Evolutionary conservation across 2,888 invertebrate genomes (phyloP).

Genomic region (Ypsolopha sequella): DNA sequence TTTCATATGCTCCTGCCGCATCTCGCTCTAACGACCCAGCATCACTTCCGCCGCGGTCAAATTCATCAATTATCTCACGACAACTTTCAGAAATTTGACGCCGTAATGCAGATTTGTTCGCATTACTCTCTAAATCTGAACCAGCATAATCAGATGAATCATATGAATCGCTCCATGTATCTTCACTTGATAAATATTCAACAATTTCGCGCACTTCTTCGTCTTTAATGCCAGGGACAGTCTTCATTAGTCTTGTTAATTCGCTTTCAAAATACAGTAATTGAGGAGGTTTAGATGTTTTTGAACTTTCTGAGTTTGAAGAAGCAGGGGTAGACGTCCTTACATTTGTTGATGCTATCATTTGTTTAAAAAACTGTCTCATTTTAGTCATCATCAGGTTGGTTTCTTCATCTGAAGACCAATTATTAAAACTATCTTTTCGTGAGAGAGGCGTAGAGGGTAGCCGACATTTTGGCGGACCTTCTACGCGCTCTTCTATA

Average conservation of each 20-base stretch:
- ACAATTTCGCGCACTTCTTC: conserved; percentile 93
- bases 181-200: conserved; percentile 92
- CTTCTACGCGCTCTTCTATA: conserved; percentile 56
- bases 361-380: conserved; percentile 92
- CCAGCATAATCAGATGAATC: conserved; percentile 94
- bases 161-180: conserved; percentile 94
- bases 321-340: conserved; percentile 67
- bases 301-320: conserved; percentile 70
- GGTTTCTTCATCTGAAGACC: conserved; percentile 95
- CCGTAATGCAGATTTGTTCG: conserved; percentile 78
- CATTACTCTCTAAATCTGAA: conserved; percentile 83
- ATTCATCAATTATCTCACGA: conserved; percentile 89
- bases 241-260: conserved; percentile 91
- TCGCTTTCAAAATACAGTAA: conserved; percentile 91
- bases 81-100: conserved; percentile 91
- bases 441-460: conserved; percentile 75
- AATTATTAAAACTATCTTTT: conserved; percentile 93
- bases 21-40: conserved; percentile 76
- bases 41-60: conserved; percentile 79
- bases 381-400: conserved; percentile 96
- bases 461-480: conserved; percentile 63
- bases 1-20: conserved; percentile 89
- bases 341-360: conserved; percentile 78
- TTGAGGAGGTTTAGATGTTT: conserved; percentile 85
- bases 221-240: conserved; percentile 91